Conservation (phyloP, 2,113 vertebrate species). For the Drymodes brunneopygia region DNA sequence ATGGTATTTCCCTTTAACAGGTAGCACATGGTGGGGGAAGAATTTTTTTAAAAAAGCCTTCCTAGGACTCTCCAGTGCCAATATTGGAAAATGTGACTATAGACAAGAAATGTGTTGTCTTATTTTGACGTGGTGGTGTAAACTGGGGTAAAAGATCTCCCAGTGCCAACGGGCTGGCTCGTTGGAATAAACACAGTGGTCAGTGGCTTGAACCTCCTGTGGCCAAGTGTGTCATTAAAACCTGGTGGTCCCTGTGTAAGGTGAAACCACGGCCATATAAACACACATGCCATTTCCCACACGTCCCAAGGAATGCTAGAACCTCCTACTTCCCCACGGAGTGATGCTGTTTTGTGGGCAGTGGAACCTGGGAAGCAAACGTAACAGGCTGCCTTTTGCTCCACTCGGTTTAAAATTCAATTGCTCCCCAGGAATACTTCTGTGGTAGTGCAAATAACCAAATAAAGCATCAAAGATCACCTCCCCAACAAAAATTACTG, state of each 20-base stretch:
- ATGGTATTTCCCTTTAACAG: constrained; percentile 2
- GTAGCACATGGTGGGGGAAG: not conserved
- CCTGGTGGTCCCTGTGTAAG: constrained; percentile 71
- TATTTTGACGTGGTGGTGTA: constrained; percentile 28
- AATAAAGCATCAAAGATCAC: not conserved
- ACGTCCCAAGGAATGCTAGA: constrained; percentile 54
- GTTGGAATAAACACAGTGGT: constrained; percentile 68
- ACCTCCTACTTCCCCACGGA: constrained; percentile 40
- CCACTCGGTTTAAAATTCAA: not conserved
- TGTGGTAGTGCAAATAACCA: not conserved
- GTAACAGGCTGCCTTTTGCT: constrained; percentile 36
- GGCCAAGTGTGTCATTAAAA: constrained; percentile 70
- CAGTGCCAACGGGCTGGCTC: constrained; percentile 51
- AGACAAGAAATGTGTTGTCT: constrained; percentile 63
- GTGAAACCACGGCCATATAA: constrained; percentile 71
- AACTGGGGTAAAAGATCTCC: constrained; percentile 58
- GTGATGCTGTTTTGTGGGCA: constrained; percentile 48
- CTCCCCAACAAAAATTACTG: not conserved
- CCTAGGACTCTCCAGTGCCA: not conserved
- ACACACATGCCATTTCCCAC: constrained; percentile 67
- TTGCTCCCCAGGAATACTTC: not conserved
- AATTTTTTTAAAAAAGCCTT: not conserved
- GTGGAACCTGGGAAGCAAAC: constrained; percentile 13
- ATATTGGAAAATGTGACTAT: constrained; percentile 4
- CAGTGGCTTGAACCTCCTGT: constrained; percentile 67